phyloP scores from a whole-genome alignment of 2,888 invertebrate species.

The Drosophila incognita region DNA sequence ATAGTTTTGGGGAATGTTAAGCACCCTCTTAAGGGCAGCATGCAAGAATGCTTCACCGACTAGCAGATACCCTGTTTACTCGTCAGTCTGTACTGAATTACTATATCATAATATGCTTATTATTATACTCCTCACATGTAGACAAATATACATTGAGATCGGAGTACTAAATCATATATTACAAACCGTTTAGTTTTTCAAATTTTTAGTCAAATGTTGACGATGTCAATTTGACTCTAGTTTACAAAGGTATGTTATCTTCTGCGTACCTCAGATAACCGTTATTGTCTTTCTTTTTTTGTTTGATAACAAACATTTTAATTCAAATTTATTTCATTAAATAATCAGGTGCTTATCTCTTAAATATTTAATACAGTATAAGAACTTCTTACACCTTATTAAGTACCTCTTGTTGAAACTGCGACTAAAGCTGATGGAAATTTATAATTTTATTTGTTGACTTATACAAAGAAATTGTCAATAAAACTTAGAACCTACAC shows the following conservation, averaged over 20 bases:
- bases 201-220: too few relatives aligned
- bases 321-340: not conserved
- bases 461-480: not conserved
- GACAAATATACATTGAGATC: too few relatives aligned
- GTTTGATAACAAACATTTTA: not conserved
- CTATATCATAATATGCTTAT: too few relatives aligned
- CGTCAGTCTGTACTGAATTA: not conserved
- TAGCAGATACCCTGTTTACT: not conserved
- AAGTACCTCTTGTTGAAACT: not conserved
- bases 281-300: too few relatives aligned
- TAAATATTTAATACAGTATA: not conserved
- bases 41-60: not conserved
- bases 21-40: conserved; percentile 11
- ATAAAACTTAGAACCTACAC: not conserved
- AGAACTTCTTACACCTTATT: not conserved
- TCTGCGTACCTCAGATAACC: too few relatives aligned
- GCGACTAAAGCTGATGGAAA: not conserved
- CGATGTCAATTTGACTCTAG: too few relatives aligned
- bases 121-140: too few relatives aligned
- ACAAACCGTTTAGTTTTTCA: too few relatives aligned
- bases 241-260: too few relatives aligned
- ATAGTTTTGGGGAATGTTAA: conserved; percentile 23
- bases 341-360: not conserved
- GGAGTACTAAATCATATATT: too few relatives aligned
- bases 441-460: not conserved